Base-by-base conservation (phyloP, 2,113 vertebrate genomes). In the Herpetotheres cachinnans region DNA sequence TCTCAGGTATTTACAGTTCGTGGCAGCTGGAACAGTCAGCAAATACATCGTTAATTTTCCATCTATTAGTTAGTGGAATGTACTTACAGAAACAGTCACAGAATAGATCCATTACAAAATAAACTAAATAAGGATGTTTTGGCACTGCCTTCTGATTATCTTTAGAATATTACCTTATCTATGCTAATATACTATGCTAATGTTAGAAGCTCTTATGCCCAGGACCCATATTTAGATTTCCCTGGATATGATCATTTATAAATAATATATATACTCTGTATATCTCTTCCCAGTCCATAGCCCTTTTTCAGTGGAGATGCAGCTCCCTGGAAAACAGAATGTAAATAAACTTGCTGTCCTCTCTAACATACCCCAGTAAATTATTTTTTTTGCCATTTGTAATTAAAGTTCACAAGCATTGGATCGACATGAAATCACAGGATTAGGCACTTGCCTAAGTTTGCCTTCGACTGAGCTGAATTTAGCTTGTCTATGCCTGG, bases 1-100 rank as follows among this genome's bases (percentile, higher is more conserved):
- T 82, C 29, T 74, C 0, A 0, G 16, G 3, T 19, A 47, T 16
- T 46, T 42, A 70, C 10, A 52, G 1, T 61, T 79, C 3, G 2
- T 66, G 40, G 14, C 19, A 70, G 65, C 46, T 70, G 22, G 27
- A 86, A 52, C 5, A 42, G 29, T 4, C 76, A 50, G 34, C 13
- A 82, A 78, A 74, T 66, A 38, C 11, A n/a, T 14, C 44, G 21
- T 26, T 73, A 78, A 38, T 86, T 89, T 89, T 82, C 24, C 29
- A 42, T 34, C 13, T 24, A 14, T 46, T 66, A 54, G 24, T 55
- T 71, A 9, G 2, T 72, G 30, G 32, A 81, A 47, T 32, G 6
- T 29, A 49, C 14, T 71, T 69, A 47, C 11, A 91, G 56, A 91
- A 96, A 49, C 3, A 44, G 17, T 82, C 13, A 40, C 26, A 55